Base-by-base conservation (phyloP, 2,113 vertebrate genomes). In the Lophochroa leadbeateri region DNA sequence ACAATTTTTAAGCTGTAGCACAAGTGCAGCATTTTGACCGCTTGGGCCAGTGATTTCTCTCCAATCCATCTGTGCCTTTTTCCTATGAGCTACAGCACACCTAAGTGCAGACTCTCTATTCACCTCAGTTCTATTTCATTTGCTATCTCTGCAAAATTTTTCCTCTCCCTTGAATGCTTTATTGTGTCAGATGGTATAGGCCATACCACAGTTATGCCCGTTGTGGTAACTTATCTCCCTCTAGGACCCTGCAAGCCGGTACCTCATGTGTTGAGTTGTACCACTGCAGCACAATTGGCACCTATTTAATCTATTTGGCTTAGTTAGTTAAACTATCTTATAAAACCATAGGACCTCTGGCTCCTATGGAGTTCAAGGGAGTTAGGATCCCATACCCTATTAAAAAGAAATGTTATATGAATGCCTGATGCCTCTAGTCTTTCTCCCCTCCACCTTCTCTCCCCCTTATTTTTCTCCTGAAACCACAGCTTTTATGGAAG, bases 241-340 rank as follows among this genome's bases (percentile, higher is more conserved):
- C 0, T 25, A 11, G 23, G 2, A 6, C 35, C 41, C 46, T 27
- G 17, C 77, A 29, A 75, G 1, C 33, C 1, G 0, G 2, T 3
- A 2, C 31, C 52, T 49, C 27, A 3, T 19, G 3, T 33, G 3
- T 33, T 24, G 24, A 2, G 1, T 17, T 17, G 15, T 52, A 49
- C 43, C 60, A 27, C 31, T 21, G 50, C 79, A 52, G 17, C 12
- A 2, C 12, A 19, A 41, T 4, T 37, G 7, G 8, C 35, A 17
- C 13, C 33, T 27, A 7, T 3, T 43, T 46, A 9, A 18, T 24
- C 27, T 39, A 20, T 70, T 28, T 14, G 9, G 10, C 7, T 50
- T 24, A 29, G 3, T 23, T 41, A 63, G 2, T 16, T 29, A 44
- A 60, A 70, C 6, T 6, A 14, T 39, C 24, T 23, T 6, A 9